Conservation (phyloP, 37 sponge, comb jelly and placozoan species). For the Petrosia ficiformis region DNA sequence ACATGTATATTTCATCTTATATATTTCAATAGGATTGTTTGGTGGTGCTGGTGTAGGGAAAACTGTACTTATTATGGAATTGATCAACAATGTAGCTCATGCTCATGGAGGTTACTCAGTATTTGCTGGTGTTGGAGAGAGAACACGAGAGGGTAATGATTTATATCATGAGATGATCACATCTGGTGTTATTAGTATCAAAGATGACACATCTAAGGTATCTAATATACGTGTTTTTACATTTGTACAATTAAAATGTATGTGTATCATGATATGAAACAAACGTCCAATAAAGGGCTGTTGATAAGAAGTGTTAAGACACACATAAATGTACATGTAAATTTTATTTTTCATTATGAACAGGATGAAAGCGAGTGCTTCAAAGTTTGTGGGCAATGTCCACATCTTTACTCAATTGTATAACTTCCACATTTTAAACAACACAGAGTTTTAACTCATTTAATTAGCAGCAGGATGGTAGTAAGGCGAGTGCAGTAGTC, state of each 20-base stretch:
- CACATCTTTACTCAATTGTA: too few relatives aligned
- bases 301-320: too few relatives aligned
- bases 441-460: too few relatives aligned
- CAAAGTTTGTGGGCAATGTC: too few relatives aligned
- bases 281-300: constrained; percentile 21
- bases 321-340: too few relatives aligned
- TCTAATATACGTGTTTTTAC: background rate
- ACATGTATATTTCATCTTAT: background rate
- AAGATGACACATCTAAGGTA: constrained; percentile 88
- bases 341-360: too few relatives aligned
- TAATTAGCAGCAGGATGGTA: too few relatives aligned
- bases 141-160: constrained; percentile 98
- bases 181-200: constrained; percentile 88
- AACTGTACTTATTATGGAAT: constrained; percentile 99
- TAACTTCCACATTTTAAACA: too few relatives aligned
- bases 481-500: too few relatives aligned
- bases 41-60: constrained; percentile 99
- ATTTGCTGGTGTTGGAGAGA: constrained; percentile 99
- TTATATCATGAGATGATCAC: constrained; percentile 99
- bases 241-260: too few relatives aligned
- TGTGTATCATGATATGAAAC: background rate
- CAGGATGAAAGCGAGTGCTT: background rate
- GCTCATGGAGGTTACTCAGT: constrained; percentile 99
- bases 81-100: constrained; percentile 98
- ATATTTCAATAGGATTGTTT: constrained; percentile 76